phyloP scores from a whole-genome alignment of 2,113 vertebrate species.

The Neolamprologus ventralis region DNA sequence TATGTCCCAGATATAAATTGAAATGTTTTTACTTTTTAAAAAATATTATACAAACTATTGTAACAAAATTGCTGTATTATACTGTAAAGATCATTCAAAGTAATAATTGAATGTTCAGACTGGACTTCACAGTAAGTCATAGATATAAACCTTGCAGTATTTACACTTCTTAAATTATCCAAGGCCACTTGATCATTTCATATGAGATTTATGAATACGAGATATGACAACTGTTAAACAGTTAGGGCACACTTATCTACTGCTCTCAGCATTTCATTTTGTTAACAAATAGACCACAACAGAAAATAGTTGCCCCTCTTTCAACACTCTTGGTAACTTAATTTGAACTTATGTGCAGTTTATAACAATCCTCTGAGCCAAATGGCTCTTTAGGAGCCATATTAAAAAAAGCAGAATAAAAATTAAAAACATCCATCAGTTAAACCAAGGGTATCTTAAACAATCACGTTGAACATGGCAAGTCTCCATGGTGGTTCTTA shows the following conservation, averaged over 20 bases:
- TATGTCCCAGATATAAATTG: not conserved
- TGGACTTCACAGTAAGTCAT: not conserved
- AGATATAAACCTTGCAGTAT: not conserved
- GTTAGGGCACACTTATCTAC: not conserved
- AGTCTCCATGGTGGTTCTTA: not conserved
- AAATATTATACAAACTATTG: not conserved
- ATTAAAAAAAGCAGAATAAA: not conserved
- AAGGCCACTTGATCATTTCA: not conserved
- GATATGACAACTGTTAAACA: not conserved
- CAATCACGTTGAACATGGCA: not conserved
- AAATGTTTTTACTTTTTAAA: not conserved
- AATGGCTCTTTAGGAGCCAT: not conserved
- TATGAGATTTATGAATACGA: not conserved
- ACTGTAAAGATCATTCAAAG: not conserved
- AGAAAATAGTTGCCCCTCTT: not conserved
- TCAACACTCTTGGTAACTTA: not conserved
- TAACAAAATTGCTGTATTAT: not conserved
- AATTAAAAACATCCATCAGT: not conserved
- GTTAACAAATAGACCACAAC: not conserved
- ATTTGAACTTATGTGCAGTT: not conserved
- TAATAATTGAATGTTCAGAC: not conserved
- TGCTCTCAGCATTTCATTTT: not conserved
- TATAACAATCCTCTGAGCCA: not conserved
- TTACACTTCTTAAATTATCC: not conserved
- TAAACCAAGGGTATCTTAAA: not conserved